Evolutionary conservation across 2,797 vertebrate species (phyloP), one percentile per base, ranked within the genome.

Genomic region (Loris lydekkerianus): DNA sequence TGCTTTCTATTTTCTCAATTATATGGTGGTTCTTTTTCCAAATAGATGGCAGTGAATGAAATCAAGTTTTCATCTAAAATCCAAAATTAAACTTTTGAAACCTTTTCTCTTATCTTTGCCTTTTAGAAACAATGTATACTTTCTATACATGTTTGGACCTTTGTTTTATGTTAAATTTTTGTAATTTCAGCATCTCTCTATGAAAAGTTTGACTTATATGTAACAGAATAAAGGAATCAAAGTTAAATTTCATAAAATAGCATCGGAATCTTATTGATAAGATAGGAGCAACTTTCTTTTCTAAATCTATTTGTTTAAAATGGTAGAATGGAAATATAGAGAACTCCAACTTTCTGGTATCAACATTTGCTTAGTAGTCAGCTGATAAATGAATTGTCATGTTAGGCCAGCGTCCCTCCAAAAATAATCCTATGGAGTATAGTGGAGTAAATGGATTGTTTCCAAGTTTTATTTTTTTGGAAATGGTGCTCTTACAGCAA

Each of bases 121-220:
- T 92, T 9, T 85, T 87, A 82, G 69, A 49, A 18, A 67, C 13
- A 53, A 53, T 14, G 49, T 53, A 53, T 53, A 53, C 3, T 3
- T 53, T 53, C 49, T 43, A 13, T 34, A 67, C 53, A 2, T 56
- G 49, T 80, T 80, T 81, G 90, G 18, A 2, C 7, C 40, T 29
- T 77, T 93, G 11, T 61, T 95, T 89, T 84, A 27, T 46, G 14
- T 70, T 75, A 34, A 58, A 60, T 40, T 86, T 31, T 95, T 70
- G 0, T 78, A n/a, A 69, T 86, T 93, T 86, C 21, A 89, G 10
- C 53, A 3, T 75, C 73, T 40, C 25, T 20, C 7, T 63, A n/a
- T 84, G 58, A 69, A 76, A 87, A 87, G 1, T 63, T 81, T 78
- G 31, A 81, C 31, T 81, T 77, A 90, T 11, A 23, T 60, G 5